Base-by-base conservation (phyloP, 2,888 invertebrate genomes). In the Piscicola geometra region DNA sequence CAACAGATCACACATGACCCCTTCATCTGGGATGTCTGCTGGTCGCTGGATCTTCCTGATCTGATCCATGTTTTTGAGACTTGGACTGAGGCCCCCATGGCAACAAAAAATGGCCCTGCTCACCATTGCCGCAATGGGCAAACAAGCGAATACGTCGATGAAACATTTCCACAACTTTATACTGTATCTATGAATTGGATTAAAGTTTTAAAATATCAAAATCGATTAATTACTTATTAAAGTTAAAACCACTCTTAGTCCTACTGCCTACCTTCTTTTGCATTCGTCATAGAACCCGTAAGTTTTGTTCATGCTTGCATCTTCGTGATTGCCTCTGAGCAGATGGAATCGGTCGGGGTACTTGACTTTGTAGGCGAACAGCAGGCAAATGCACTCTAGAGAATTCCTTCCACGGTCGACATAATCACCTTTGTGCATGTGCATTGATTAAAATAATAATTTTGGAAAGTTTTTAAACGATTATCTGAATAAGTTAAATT, bases 231-330 rank as follows among this genome's bases (percentile, higher is more conserved):
- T 68, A 18, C 9, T 68, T 35, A 68, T 1, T 0, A 36, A 36
- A 1, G 2, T 33, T 25, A 35, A 25, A 35, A 33, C 33, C 15
- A 28, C 9, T 71, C 30, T 41, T 32, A 25, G 21, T 18, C 15
- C 18, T 35, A 15, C n/a, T 21, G 15, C 87, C 82, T 87, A 88
- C 78, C 87, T 82, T 80, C 87, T 81, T 80, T 88, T 88, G 78
- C 86, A 88, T 82, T 88, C 88, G 81, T 88, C 87, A 81, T 88
- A 88, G 82, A 88, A 88, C 28, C 88, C 88, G 82, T 88, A 88
- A 70, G 88, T 86, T 81, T 88, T 85, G 82, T 88, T 88, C 47
- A 88, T 87, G 73, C 85, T 85, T 68, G 88, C 87, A 83, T 87
- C 87, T 81, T 88, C 88, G 82, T 88, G 88, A 66, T 79, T 79